Evolutionary conservation across 2,113 vertebrate species (phyloP).

Genomic region (Poeciliopsis prolifica): DNA sequence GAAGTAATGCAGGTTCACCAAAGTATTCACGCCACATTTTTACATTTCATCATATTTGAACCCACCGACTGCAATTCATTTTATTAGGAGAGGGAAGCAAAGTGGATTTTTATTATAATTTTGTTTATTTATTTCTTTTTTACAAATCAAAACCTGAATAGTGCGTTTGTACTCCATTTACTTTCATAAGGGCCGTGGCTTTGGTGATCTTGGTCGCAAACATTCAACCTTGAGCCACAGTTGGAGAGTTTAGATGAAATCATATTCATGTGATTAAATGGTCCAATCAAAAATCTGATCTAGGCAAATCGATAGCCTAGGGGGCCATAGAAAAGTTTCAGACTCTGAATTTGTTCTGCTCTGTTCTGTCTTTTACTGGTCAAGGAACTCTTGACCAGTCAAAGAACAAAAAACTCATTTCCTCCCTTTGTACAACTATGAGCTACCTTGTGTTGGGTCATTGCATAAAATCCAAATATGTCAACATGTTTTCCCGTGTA

Average conservation of each 20-base stretch:
- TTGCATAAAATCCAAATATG: not conserved
- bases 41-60: not conserved
- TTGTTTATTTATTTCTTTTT: too few species aligned
- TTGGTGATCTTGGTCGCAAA: too few species aligned
- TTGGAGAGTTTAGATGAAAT: too few species aligned
- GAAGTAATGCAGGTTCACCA: not conserved
- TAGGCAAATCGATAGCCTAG: not conserved
- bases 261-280: not conserved
- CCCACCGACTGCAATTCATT: not conserved
- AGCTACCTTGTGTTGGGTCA: not conserved
- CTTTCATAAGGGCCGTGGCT: too few species aligned
- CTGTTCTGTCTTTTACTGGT: too few species aligned
- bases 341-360: not conserved
- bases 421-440: not conserved
- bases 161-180: too few species aligned
- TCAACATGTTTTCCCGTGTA: not conserved
- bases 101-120: too few species aligned
- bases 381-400: too few species aligned
- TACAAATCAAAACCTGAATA: too few species aligned
- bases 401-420: not conserved
- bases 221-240: too few species aligned
- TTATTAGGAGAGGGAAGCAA: too few species aligned
- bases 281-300: not conserved
- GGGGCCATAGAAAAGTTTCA: not conserved
- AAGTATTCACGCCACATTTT: not conserved